Evolutionary conservation across 2,797 vertebrate species (phyloP).

Genomic region (Melanotaenia nigrans): DNA sequence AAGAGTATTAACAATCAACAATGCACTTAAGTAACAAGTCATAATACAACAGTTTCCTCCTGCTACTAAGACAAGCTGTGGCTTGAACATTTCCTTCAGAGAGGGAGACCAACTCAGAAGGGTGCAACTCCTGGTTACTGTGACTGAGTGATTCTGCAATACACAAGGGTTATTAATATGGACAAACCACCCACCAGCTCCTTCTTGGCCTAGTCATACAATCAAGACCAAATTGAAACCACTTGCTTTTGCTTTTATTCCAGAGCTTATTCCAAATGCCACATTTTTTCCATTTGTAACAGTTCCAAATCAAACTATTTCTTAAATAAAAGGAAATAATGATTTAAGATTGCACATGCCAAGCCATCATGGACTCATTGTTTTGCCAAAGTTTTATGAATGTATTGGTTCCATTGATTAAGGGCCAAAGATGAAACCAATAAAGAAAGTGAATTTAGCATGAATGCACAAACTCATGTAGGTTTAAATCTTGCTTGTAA

Average conservation of each 20-base stretch:
- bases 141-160: conserved; percentile 50
- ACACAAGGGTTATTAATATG: conserved; percentile 68
- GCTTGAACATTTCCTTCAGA: conserved; percentile 61
- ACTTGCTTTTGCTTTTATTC: conserved; percentile 73
- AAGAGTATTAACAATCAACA: conserved; percentile 15
- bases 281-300: conserved; percentile 50
- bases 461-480: background rate
- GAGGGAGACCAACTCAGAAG: conserved; percentile 41
- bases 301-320: conserved; percentile 61
- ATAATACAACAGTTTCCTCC: conserved; percentile 35
- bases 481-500: conserved; percentile 10
- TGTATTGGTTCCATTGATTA: conserved; percentile 39
- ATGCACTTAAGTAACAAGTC: conserved; percentile 9
- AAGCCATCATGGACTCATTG: conserved; percentile 49
- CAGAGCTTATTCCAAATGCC: conserved; percentile 62
- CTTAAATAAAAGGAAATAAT: conserved; percentile 62
- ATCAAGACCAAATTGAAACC: conserved; percentile 63
- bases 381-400: conserved; percentile 56
- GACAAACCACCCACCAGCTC: conserved; percentile 46
- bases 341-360: conserved; percentile 56
- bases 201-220: conserved; percentile 54
- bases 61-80: conserved; percentile 63
- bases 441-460: conserved; percentile 12
- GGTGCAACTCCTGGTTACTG: conserved; percentile 48
- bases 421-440: conserved; percentile 38